Base-by-base conservation (phyloP, 2,113 vertebrate species). In the Sardina pilchardus region DNA sequence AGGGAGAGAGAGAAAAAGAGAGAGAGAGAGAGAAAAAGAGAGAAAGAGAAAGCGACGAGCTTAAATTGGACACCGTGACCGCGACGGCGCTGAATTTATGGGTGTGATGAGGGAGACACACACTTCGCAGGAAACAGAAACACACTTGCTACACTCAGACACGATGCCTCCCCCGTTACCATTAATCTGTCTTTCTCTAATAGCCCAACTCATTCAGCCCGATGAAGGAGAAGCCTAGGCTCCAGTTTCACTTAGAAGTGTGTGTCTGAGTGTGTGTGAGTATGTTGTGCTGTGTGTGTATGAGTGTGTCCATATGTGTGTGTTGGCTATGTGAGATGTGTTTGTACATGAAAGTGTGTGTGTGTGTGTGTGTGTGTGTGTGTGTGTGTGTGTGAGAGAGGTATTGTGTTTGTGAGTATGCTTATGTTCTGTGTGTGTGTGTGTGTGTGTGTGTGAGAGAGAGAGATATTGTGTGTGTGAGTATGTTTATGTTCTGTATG, bases 191-290 rank as follows among this genome's bases (percentile, higher is more conserved):
- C 26, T 14, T 10, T 10, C 2, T 14, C 26, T 30, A 14, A 71
- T 12, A 10, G 63, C 12, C 30, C 1, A 71, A 71, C 2, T 71
- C 63, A 63, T 63, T 63, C n/a, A 63, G 30, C 9, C 26, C 9
- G 8, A 71, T 71, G 1, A 7, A 71, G 63, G 63, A 82, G 42
- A 84, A 84, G 80, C 34, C 83, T 44, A 50, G 53, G 26, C 67
- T 90, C 78, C 19, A 75, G 82, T 89, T 83, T 84, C 47, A 56
- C 56, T 88, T 85, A 88, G 39, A 86, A 71, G 34, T 30, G 63
- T 71, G n/a, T 71, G 30, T 71, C 63, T 71, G n/a, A 30, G 59
- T 67, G n/a, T 56, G 16, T 56, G 53, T 19, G 53, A 56, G 24
- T 21, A 24, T 63, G 56, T 63, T 19, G 56, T 63, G 56, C 39